Conservation (phyloP, 37 sponge, comb jelly and placozoan genomes). For the Theonella swinhoei region DNA sequence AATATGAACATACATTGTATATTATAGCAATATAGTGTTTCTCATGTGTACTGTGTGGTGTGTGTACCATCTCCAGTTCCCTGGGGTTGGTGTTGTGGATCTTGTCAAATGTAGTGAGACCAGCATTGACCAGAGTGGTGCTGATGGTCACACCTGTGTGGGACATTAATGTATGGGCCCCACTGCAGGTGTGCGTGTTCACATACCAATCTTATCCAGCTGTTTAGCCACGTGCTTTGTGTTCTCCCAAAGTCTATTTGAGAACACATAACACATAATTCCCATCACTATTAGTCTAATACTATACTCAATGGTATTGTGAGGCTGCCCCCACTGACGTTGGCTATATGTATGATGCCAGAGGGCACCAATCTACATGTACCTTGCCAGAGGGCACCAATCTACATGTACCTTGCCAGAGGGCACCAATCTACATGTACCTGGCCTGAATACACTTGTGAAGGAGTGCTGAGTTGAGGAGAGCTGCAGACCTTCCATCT, state of each 20-base stretch:
- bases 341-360: no score
- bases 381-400: no score
- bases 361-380: no score
- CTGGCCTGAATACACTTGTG: constrained; percentile 81
- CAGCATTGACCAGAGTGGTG: constrained; percentile 96
- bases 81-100: constrained; percentile 80
- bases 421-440: constrained; percentile 2
- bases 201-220: constrained; percentile 90
- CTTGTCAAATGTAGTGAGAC: constrained; percentile 81
- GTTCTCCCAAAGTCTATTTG: constrained; percentile 91
- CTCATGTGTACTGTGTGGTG: no score
- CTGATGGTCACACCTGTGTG: constrained; percentile 66
- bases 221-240: constrained; percentile 90
- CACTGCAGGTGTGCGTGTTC: no score
- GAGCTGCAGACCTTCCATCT: constrained; percentile 28
- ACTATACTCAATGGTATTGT: no score
- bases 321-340: no score
- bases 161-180: neutral
- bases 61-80: constrained; percentile 88
- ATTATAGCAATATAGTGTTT: no score
- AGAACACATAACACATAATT: neutral
- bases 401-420: neutral
- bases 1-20: no score
- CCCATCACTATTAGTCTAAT: neutral
- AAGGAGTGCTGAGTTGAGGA: constrained; percentile 57